phyloP scores from a whole-genome alignment of 2,113 vertebrate genomes.

The Phalacrocorax brasilianus region DNA sequence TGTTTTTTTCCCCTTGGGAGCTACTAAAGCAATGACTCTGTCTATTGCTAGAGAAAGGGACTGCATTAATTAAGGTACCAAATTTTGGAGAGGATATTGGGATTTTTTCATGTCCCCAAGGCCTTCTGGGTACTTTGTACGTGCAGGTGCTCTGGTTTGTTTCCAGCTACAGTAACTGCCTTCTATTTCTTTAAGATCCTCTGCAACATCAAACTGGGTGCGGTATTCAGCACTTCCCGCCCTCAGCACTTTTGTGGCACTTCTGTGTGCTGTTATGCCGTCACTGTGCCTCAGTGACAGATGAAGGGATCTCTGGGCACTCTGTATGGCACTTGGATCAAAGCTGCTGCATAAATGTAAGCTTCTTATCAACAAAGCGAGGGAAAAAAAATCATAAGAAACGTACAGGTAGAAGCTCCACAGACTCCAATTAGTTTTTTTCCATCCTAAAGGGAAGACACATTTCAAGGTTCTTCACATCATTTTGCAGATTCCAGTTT shows the following conservation, averaged over 20 bases:
- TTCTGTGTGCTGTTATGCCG: not conserved
- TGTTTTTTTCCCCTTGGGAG: not conserved
- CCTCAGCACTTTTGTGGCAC: not conserved
- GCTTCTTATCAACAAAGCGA: not conserved
- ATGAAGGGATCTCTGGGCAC: not conserved
- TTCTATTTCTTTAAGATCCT: not conserved
- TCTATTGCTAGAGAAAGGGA: not conserved
- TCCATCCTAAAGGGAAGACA: not conserved
- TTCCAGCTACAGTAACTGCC: not conserved
- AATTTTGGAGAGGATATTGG: not conserved
- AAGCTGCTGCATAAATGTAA: not conserved
- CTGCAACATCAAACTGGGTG: not conserved
- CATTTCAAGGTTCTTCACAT: not conserved
- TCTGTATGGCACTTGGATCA: not conserved
- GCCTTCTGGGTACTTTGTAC: not conserved
- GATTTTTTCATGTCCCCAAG: not conserved
- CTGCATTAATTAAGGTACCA: not conserved
- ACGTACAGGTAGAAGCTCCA: not conserved
- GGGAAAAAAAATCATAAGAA: not conserved
- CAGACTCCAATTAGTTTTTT: not conserved
- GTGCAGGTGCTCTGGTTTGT: not conserved
- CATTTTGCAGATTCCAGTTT: not conserved
- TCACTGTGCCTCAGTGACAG: not conserved
- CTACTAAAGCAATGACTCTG: not conserved
- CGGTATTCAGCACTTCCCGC: not conserved